Evolutionary conservation across 2,113 vertebrate genomes (phyloP).

Genomic region (Chionis minor): DNA sequence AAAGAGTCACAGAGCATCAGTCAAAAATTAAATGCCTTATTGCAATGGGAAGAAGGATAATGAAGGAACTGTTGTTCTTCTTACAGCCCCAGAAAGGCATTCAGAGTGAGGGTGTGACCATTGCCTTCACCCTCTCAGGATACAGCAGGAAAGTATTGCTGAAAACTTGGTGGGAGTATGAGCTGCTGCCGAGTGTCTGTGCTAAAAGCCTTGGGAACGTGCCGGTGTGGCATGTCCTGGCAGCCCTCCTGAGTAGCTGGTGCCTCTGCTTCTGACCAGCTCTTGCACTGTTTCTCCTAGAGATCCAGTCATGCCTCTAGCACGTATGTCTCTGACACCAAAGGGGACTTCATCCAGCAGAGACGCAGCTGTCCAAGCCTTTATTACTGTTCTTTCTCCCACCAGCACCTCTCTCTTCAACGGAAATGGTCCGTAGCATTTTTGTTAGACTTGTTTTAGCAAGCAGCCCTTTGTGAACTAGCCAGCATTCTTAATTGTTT

Average conservation of each 20-base stretch:
- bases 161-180: neutral
- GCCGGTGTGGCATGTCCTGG: neutral
- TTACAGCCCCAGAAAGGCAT: neutral
- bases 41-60: neutral
- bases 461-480: constrained; percentile 7
- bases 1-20: neutral
- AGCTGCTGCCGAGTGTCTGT: neutral
- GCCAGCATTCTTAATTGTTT: constrained; percentile 19
- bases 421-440: neutral
- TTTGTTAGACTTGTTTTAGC: constrained; percentile 30
- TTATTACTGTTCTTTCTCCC: neutral
- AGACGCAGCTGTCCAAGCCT: neutral
- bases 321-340: neutral
- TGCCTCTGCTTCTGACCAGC: neutral
- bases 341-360: neutral
- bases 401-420: neutral
- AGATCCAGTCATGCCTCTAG: neutral
- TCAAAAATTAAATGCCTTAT: neutral
- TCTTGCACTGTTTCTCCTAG: neutral
- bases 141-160: neutral
- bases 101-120: neutral
- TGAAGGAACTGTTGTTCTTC: neutral
- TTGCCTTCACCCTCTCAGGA: neutral
- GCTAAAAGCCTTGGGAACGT: neutral
- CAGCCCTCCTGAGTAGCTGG: neutral